These are phyloP conservation scores for Penaeus chinensis DNA, from an alignment of 1,140 invertebrate genomes.

Conservation along the genomic window DNA sequence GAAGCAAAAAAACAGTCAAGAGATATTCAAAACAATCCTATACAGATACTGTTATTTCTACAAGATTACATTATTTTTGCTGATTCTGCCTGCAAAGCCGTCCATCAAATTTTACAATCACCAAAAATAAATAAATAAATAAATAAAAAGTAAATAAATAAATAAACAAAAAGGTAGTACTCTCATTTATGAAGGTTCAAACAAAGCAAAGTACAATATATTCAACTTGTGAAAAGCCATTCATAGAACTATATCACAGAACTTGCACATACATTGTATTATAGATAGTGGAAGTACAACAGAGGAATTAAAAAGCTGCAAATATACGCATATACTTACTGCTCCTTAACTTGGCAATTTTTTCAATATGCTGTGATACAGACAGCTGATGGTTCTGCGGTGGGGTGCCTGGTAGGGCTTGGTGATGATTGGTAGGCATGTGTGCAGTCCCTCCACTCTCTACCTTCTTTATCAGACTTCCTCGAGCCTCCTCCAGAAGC, in stretches of 20 bases:
- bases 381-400: slow-evolving; percentile 73
- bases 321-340: slow-evolving; percentile 66
- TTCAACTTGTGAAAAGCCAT: no score
- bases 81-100: neutral
- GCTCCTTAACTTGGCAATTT: slow-evolving; percentile 70
- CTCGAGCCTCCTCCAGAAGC: slow-evolving; percentile 74
- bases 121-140: no score
- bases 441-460: slow-evolving; percentile 62
- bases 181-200: no score
- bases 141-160: no score
- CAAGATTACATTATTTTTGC: neutral
- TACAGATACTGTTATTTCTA: neutral
- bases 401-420: slow-evolving; percentile 67
- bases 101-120: no score
- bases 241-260: no score
- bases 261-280: no score
- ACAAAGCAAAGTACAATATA: no score
- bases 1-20: slow-evolving; percentile 64
- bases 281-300: neutral
- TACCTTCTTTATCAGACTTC: slow-evolving; percentile 56
- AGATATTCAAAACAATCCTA: neutral
- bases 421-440: neutral
- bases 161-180: no score
- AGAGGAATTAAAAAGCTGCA: no score
- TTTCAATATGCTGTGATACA: slow-evolving; percentile 76